Conservation (phyloP, 2,888 invertebrate genomes). For the Lamellibrachia satsuma region DNA sequence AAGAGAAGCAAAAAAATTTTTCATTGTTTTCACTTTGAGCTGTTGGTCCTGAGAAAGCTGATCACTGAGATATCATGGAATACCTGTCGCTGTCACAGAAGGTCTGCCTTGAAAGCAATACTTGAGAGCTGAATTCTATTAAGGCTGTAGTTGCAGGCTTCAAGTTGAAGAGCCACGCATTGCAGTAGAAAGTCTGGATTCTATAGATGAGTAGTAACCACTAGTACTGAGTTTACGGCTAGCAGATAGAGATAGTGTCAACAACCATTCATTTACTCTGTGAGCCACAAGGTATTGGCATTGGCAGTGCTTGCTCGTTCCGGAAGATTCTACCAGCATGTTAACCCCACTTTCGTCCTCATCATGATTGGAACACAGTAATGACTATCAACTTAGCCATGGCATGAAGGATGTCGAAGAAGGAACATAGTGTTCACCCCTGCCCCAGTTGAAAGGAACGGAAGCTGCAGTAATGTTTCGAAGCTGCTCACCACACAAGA, state of each 20-base stretch:
- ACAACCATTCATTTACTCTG: not conserved
- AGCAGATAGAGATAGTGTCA: not conserved
- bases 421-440: not conserved
- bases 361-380: not conserved
- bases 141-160: not conserved
- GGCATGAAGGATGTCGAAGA: not conserved
- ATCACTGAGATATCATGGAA: not conserved
- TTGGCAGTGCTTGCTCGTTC: not conserved
- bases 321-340: not conserved
- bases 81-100: not conserved
- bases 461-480: not conserved
- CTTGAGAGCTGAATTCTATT: not conserved
- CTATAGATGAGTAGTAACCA: not conserved
- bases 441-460: not conserved
- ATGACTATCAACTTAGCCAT: not conserved
- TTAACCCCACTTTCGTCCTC: not conserved
- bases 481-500: not conserved
- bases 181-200: not conserved
- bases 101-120: not conserved
- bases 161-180: not conserved
- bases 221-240: not conserved
- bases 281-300: not conserved
- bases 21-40: not conserved
- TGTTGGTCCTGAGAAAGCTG: not conserved
- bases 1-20: not conserved